Evolutionary conservation across 2,888 invertebrate genomes (phyloP).

Genomic region (Clivina fossor): DNA sequence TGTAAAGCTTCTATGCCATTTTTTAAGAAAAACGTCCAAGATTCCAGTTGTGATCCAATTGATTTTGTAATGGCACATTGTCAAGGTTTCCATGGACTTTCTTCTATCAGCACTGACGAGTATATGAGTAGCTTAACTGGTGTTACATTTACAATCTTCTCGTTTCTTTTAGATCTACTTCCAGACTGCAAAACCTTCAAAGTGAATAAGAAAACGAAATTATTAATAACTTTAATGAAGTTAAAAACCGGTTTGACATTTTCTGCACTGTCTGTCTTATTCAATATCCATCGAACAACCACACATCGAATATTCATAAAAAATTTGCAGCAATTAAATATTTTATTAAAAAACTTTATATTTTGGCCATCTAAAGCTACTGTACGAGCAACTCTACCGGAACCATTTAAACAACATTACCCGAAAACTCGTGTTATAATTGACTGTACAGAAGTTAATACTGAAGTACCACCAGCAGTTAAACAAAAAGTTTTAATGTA

Average conservation of each 20-base stretch:
- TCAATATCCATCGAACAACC: conserved; percentile 34
- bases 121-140: conserved; percentile 36
- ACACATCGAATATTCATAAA: conserved; percentile 28
- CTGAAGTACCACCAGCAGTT: conserved; percentile 35
- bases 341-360: conserved; percentile 36
- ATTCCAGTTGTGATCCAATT: conserved; percentile 33
- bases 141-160: conserved; percentile 33
- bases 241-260: conserved; percentile 36
- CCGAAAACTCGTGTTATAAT: conserved; percentile 39
- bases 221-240: conserved; percentile 39
- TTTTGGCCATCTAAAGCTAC: conserved; percentile 38
- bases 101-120: conserved; percentile 22
- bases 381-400: conserved; percentile 36
- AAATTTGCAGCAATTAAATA: conserved; percentile 24
- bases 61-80: conserved; percentile 14
- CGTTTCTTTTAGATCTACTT: conserved; percentile 33
- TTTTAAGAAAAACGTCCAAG: conserved; percentile 25
- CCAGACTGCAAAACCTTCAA: conserved; percentile 29
- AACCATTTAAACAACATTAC: conserved; percentile 37
- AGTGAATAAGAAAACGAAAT: conserved; percentile 34
- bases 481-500: conserved; percentile 37
- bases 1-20: conserved; percentile 16
- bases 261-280: conserved; percentile 32
- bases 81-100: conserved; percentile 31
- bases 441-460: conserved; percentile 40